phyloP scores from a whole-genome alignment of 2,797 vertebrate species.

The Macrochelys suwanniensis region DNA sequence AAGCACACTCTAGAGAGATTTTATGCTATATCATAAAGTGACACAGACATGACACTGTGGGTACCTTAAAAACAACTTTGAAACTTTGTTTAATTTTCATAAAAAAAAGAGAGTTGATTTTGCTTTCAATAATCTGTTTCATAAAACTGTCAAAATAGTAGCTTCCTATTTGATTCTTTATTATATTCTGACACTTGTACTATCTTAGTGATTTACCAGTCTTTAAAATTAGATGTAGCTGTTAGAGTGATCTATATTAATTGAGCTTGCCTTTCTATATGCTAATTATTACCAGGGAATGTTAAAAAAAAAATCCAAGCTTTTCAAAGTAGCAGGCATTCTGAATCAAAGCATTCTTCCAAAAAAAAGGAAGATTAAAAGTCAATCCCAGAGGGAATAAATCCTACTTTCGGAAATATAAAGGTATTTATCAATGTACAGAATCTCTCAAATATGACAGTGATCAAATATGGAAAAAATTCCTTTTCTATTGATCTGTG shows the following conservation, averaged over 20 bases:
- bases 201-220: background rate
- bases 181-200: background rate
- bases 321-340: conserved; percentile 38
- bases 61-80: background rate
- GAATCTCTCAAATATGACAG: background rate
- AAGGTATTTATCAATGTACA: background rate
- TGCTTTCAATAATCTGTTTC: background rate
- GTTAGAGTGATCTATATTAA: background rate
- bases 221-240: conserved; percentile 4
- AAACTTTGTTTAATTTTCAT: background rate
- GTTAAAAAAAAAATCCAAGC: background rate
- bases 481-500: conserved; percentile 1
- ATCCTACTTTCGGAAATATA: background rate
- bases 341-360: background rate
- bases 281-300: background rate
- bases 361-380: background rate
- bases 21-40: background rate
- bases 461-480: background rate
- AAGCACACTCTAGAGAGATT: background rate
- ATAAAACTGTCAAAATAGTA: background rate
- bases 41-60: background rate
- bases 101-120: conserved; percentile 12
- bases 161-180: background rate
- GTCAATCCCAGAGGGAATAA: conserved; percentile 31
- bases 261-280: background rate